Base-by-base conservation (phyloP, 2,888 invertebrate genomes). In the Lumbricus terrestris region DNA sequence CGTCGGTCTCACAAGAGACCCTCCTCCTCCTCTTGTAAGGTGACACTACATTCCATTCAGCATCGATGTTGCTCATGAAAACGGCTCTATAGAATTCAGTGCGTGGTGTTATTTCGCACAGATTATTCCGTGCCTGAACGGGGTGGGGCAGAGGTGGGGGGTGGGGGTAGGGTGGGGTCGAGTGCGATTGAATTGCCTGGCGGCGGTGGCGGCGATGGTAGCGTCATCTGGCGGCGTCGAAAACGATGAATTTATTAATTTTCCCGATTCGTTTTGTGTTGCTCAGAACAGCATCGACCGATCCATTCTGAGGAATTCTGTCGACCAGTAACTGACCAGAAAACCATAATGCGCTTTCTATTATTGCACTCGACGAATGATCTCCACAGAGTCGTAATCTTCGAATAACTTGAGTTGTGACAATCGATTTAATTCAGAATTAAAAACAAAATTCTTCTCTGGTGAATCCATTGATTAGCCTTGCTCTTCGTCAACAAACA, bases 171-270 rank as follows among this genome's bases (percentile, higher is more conserved):
- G n/a, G n/a, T n/a, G 69, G 69, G 29, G 69, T 13, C 20, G 11
- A 3, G 4, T 3, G 69, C n/a, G 69, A 69, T 69, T 69, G 69
- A 69, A 69, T 11, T 8, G 69, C 69, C 69, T 69, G 69, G 69
- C n/a, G n/a, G n/a, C n/a, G n/a, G n/a, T n/a, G n/a, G n/a, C n/a
- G n/a, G n/a, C n/a, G n/a, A n/a, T n/a, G n/a, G n/a, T n/a, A n/a
- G n/a, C 69, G 69, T 69, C 69, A 69, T 69, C 69, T 69, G 69
- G n/a, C 69, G 69, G 29, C 69, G 69, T 69, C 69, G 69, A 69
- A 69, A 69, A 69, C 69, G 69, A 69, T 69, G 69, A 69, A 69
- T 69, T 69, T 69, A 69, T 69, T 69, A 69, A 69, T 69, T 69
- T 69, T 69, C 69, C 13, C n/a, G 69, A 69, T 69, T 69, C 69